Conservation (phyloP, 2,888 invertebrate species). For the Cosmia pyralina region DNA sequence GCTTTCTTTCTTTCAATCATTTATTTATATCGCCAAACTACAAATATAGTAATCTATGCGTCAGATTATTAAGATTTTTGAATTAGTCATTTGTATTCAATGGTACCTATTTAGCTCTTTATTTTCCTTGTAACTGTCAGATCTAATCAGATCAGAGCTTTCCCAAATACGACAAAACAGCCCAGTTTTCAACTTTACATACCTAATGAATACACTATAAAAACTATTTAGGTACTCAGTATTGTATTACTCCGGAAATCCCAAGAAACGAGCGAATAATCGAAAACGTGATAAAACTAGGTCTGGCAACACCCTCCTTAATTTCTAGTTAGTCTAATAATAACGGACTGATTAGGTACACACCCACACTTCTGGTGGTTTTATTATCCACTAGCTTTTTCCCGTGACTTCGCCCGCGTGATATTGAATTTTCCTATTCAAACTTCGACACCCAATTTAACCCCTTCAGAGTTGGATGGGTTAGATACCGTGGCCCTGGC, state of each 20-base stretch:
- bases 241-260: conserved; percentile 1
- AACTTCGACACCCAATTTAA: background rate
- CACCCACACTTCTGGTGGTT: conserved; percentile 34
- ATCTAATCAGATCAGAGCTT: background rate
- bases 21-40: background rate
- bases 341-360: conserved; percentile 46
- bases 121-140: background rate
- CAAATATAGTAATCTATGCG: no score
- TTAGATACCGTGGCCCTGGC: no score
- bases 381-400: conserved; percentile 17
- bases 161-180: conserved; percentile 1
- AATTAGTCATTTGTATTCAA: no score
- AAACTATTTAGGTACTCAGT: conserved; percentile 9
- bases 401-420: background rate
- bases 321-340: conserved; percentile 52
- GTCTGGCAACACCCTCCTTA: conserved; percentile 21
- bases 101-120: no score
- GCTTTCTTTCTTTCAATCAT: background rate
- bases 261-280: conserved; percentile 21
- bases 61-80: no score
- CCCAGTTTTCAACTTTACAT: background rate
- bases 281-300: conserved; percentile 17
- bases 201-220: conserved; percentile 6
- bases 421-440: background rate
- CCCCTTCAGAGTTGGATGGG: no score